Base-by-base conservation (phyloP, 2,888 invertebrate genomes). In the Drosophila rubida region DNA sequence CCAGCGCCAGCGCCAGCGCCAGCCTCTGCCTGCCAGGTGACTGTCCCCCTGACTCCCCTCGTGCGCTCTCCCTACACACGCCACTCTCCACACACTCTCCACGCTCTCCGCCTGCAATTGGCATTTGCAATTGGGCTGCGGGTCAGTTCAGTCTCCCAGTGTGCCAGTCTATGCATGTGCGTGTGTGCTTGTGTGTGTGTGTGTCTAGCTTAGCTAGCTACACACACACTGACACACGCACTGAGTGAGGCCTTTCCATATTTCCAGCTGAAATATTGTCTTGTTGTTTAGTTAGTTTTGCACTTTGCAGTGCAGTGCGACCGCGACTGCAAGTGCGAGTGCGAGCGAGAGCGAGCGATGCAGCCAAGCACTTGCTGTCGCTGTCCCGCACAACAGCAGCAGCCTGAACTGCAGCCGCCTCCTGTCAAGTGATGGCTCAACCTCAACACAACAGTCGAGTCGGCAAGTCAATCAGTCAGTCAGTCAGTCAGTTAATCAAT, bases 211-310 rank as follows among this genome's bases (percentile, higher is more conserved):
- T n/a, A 25, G 6, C 25, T 0, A 13, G 13, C 59, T 44, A 45
- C 54, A 49, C 46, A 59, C 45, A 46, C 35, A 61, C 53, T 23
- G 19, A 27, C 22, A 30, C 23, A 44, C 41, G 39, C 60, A 57
- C 62, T 54, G 22, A 44, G 46, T 30, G 53, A 49, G 19, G 49
- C 50, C 72, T 74, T 83, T 86, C 80, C 86, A 81, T 78, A 87
- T 84, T 81, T 81, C 81, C 81, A 87, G 78, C 65, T 86, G 80
- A 86, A 86, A 86, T 80, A 83, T 76, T 79, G 73, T 67, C 63
- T 61, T 70, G 61, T 71, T 53, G 68, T 66, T 69, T 64, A 59
- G 80, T 73, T 76, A 76, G 80, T 66, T 85, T 65, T 69, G 69
- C 84, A 80, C 57, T 82, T 58, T 54, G 45, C 62, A 57, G 65